Base-by-base conservation (phyloP, 2,113 vertebrate genomes). In the Ophiodon elongatus region DNA sequence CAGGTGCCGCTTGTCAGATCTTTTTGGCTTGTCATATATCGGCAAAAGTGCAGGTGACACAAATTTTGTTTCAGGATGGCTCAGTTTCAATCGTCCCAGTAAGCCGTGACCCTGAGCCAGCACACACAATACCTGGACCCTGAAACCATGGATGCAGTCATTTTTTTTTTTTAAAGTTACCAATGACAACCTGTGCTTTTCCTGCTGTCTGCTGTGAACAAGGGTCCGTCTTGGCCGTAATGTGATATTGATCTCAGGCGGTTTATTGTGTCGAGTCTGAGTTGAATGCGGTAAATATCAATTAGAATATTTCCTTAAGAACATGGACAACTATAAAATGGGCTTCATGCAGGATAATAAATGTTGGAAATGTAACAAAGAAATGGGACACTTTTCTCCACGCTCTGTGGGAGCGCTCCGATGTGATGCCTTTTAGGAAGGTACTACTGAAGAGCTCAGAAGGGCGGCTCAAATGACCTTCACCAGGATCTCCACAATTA, bases 21-120 rank as follows among this genome's bases (percentile, higher is more conserved):
- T 21, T 69, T 69, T 57, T 56, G 17, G 13, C 47, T 47, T 47
- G 56, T 68, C 10, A 31, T 29, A 31, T 29, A 37, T 43, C 10
- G 23, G 27, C 8, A 35, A 63, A 63, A 33, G 33, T 25, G 29
- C n/a, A 69, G 25, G 19, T 73, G 33, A 82, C 23, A 75, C 41
- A 41, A 11, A 73, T 62, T 39, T 21, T 10, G 14, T 19, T 47
- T 50, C 47, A 50, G 47, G 47, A 23, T 50, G 50, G 50, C 50
- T 52, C 21, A 50, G 47, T 50, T 50, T 50, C 47, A 47, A n/a
- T 6, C 45, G 47, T 50, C 19, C 21, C 47, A 8, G 47, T 50
- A 1, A 45, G 43, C 4, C 14, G 14, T 45, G 43, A 45, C 13
- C 15, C 14, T 45, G 43, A 43, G 17, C 43, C 25, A 19, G 14